Evolutionary conservation across 2,888 invertebrate species (phyloP).

Genomic region (Eupithecia inturbata): DNA sequence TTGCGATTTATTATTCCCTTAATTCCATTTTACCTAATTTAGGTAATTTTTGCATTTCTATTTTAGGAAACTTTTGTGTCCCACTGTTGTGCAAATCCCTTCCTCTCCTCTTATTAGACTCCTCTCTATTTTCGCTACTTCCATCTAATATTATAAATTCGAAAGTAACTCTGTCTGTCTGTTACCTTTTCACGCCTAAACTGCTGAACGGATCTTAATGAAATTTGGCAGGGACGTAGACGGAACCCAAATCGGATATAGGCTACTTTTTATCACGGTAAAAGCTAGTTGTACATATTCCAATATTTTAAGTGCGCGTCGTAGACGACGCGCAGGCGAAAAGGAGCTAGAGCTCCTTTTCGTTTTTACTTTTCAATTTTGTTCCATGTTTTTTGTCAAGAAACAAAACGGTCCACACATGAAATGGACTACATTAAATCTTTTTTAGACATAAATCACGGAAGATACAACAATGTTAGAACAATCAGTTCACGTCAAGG

Average conservation of each 20-base stretch:
- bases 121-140: no score
- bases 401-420: not conserved
- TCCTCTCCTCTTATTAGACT: not conserved
- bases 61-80: not conserved
- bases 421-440: not conserved
- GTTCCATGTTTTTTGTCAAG: not conserved
- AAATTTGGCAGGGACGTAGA: no score
- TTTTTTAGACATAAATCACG: not conserved
- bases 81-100: not conserved
- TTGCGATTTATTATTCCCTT: not conserved
- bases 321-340: no score
- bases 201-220: no score
- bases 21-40: not conserved
- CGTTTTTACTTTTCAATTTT: not conserved
- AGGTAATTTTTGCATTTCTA: not conserved
- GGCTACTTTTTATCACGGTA: no score
- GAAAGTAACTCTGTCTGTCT: no score
- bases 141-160: no score
- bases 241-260: no score
- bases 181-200: no score
- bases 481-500: conserved; percentile 5
- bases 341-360: no score
- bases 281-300: no score
- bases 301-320: not conserved
- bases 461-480: not conserved